Base-by-base conservation (phyloP, 1,140 invertebrate species). In the Battus philenor region DNA sequence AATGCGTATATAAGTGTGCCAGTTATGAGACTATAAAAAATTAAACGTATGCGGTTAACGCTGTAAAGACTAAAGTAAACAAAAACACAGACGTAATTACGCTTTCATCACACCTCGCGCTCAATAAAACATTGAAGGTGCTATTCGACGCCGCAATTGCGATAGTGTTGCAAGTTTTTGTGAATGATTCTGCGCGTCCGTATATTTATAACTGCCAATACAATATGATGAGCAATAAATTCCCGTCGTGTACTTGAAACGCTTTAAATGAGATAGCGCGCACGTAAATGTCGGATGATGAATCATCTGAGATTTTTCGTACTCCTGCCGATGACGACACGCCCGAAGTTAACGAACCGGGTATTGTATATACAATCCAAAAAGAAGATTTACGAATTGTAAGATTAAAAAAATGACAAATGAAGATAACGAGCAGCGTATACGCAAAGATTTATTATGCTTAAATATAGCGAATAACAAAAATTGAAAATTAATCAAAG, bases 201-300 rank as follows among this genome's bases (percentile, higher is more conserved):
- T 44, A 17, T n/a, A 11, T 36, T 44, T 29, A 38, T 24, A 18
- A 39, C 22, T 39, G 18, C 20, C 7, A 39, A 30, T 43, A 32
- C 18, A 36, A 49, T 43, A 36, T 41, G 49, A 45, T 49, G 46
- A 33, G 17, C 38, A 50, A 54, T 54, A 50, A 54, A 54, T 54
- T 29, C 12, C 20, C 30, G 39, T 48, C 31, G 17, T 26, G 51
- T 36, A 31, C 47, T 54, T 54, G 52, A 49, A 54, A 49, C 33
- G 31, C 39, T 41, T 43, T 36, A 44, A 39, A 44, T 8, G 13
- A 22, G 44, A 38, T 26, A 24, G 36, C 26, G 36, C 20, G 15
- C 20, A 26, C 36, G 36, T 24, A 24, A 26, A 39, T 39, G 36
- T 13, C 12, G 12, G 22, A 39, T 39, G 22, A 39, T 39, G 22